A percentile compares a stretch with the other conserved stretches of the same genome.
phyloP scores from a whole-genome alignment of 2,113 vertebrate genomes.

The Reinhardtius hippoglossoides region DNA sequence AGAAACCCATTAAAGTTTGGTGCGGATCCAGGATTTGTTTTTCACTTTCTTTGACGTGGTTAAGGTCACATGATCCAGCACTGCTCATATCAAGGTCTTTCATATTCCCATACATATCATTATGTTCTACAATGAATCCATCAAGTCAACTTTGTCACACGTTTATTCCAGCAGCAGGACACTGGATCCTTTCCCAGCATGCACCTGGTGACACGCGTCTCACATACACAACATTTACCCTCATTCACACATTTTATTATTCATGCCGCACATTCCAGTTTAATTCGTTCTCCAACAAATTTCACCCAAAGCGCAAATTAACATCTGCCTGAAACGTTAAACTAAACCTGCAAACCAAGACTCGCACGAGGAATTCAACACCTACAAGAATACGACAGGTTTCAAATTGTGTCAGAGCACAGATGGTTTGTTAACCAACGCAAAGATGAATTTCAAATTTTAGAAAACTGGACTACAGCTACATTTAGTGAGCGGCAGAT shows the following conservation, averaged over 20 bases:
- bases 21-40: too few relatives aligned
- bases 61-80: too few relatives aligned
- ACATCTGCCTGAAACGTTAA: too few relatives aligned
- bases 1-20: too few relatives aligned
- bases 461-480: neutral
- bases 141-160: neutral
- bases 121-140: neutral
- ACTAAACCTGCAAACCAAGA: too few relatives aligned
- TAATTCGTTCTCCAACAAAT: too few relatives aligned
- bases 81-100: too few relatives aligned
- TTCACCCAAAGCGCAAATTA: neutral
- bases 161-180: neutral
- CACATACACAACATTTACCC: neutral
- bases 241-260: constrained; percentile 5
- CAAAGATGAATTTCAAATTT: neutral
- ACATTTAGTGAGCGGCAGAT: neutral
- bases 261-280: neutral
- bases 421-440: neutral
- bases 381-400: neutral
- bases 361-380: too few relatives aligned
- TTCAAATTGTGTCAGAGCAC: constrained; percentile 11
- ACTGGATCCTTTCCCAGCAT: neutral
- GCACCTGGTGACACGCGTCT: too few relatives aligned
- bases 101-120: too few relatives aligned
- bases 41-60: too few relatives aligned